Percentiles rank a stretch among this genome's conserved stretches.
Evolutionary conservation across 2,888 invertebrate genomes (phyloP).

Genomic region (Chrysopilus asiliformis): DNA sequence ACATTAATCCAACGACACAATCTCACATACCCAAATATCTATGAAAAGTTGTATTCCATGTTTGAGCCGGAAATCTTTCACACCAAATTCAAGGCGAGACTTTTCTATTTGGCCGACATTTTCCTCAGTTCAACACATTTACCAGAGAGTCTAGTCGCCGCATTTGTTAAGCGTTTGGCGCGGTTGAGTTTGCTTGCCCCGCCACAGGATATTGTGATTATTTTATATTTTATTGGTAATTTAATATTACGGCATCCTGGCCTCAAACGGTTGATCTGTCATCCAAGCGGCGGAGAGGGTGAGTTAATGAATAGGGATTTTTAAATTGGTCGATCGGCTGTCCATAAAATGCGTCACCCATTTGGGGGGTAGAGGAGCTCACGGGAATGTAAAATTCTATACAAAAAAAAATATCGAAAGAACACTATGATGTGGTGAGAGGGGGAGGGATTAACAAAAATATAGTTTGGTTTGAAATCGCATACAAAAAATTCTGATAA

Average conservation of each 20-base stretch:
- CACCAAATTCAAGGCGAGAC: conserved; percentile 75
- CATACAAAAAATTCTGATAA: no score
- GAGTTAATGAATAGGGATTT: conserved; percentile 7
- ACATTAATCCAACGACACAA: conserved; percentile 81
- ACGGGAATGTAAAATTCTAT: no score
- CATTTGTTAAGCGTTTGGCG: conserved; percentile 81
- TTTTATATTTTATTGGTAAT: conserved; percentile 75
- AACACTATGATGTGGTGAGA: no score
- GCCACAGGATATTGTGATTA: conserved; percentile 59
- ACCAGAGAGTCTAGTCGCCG: conserved; percentile 80
- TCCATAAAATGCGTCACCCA: no score
- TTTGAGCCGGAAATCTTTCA: conserved; percentile 84
- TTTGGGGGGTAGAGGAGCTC: no score
- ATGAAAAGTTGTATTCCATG: conserved; percentile 87
- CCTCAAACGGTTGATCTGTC: conserved; percentile 51
- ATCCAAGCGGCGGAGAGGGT: conserved; percentile 37
- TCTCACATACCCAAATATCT: conserved; percentile 91
- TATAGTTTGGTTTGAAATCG: no score
- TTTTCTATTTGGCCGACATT: conserved; percentile 78
- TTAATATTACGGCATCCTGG: conserved; percentile 74
- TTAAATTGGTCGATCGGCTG: no score
- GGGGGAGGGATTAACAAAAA: no score
- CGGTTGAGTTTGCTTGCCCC: conserved; percentile 74
- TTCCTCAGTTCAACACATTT: conserved; percentile 90
- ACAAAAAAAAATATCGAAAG: no score